Base-by-base conservation (phyloP, 1,140 invertebrate species). In the Calephelis virginiensis region DNA sequence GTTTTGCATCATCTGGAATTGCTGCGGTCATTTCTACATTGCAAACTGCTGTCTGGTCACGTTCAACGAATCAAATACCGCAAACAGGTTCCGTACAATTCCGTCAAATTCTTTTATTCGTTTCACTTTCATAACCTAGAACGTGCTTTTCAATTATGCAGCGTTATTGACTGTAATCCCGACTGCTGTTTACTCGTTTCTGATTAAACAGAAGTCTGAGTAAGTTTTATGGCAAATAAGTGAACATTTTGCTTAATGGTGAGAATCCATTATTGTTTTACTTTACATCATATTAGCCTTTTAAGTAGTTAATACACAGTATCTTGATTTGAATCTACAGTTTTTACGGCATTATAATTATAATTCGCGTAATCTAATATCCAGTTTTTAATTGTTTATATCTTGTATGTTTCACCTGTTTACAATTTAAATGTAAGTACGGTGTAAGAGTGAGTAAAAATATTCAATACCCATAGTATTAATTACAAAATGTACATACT, bases 41-140 rank as follows among this genome's bases (percentile, higher is more conserved):
- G 73, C 68, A 75, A 78, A 80, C 77, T 70, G 61, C 78, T 74
- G 86, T 90, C 86, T 89, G 83, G 84, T 90, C 88, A 90, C 88
- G 88, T 89, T 89, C 86, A 61, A 77, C 80, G 86, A 88, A 89
- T 85, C 83, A 80, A 75, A 75, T 75, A 80, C 78, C 72, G 83
- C 83, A 87, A 90, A 89, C 86, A 87, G 76, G 83, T 81, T 72
- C 76, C 67, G 65, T 72, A 68, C 78, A 80, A 79, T 74, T 66
- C 76, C 83, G 81, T 83, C 76, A 82, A 73, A 78, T 69, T 77
- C 68, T 78, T 74, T 84, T 85, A 78, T 72, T 82, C 69, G 82
- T 85, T 85, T 82, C 75, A 81, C 77, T 86, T 87, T 79, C 75
- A 79, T 78, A 80, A 76, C 66, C 66, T 68, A 66, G 76, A 63